Base-by-base conservation (phyloP, 92 coral and sea anemone species). In the Porites cylindrica region DNA sequence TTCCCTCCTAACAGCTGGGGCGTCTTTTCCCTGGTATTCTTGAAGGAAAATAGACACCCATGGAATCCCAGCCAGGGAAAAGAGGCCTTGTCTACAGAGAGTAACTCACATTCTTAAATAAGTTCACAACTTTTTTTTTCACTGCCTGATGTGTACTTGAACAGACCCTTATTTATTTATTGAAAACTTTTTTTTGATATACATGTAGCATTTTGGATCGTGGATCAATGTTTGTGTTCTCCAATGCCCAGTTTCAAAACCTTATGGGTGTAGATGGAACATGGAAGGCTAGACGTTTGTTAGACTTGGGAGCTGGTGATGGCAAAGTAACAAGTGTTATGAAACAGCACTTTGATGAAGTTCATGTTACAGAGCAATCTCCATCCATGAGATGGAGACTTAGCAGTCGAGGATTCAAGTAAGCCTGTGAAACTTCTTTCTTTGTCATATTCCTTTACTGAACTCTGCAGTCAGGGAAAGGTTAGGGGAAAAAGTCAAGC, bases 291-390 rank as follows among this genome's bases (percentile, higher is more conserved):
- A 83, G 83, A 19, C 88, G 77, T 60, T 61, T 96, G 19, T 90
- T 96, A 60, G 99, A 96, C 87, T 87, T 96, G 26, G 99, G 99
- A 29, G 97, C 99, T 72, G 99, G 99, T 4, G 99, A 96, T 85
- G 99, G 99, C 69, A 92, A 91, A 66, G 99, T 96, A 29, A 96
- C 99, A 4, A 90, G 86, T 47, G 85, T 95, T 20, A 96, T 96
- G 90, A 91, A 90, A 77, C 93, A 91, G 65, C 93, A 93, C 82
- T 96, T 96, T 95, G 95, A 95, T 53, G 92, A 91, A 78, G 93
- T 96, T 43, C 95, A 88, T 82, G 95, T 86, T 13, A 96, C 99
- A 67, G 99, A 96, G 78, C 99, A 96, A 80, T 96, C 99, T 16
- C 98, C 98, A 8, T 62, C 96, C 26, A 96, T 96, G 99, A 80